phyloP scores from a whole-genome alignment of 1,140 invertebrate species.

The Heliothis virescens region DNA sequence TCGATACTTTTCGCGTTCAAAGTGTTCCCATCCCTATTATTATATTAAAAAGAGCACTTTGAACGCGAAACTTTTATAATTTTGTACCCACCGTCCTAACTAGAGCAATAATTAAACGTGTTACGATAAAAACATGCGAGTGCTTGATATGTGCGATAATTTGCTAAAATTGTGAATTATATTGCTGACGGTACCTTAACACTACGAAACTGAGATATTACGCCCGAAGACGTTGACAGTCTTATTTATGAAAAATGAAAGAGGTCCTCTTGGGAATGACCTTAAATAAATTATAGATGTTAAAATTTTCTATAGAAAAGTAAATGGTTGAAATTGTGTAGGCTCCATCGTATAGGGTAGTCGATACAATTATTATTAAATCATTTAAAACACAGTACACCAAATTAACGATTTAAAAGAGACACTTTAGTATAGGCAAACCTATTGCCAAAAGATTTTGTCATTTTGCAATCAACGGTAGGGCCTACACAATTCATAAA shows the following conservation, averaged over 20 bases:
- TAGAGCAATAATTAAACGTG: constrained; percentile 26
- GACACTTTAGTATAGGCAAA: too few relatives aligned
- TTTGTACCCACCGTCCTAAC: constrained; percentile 8
- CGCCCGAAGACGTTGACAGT: constrained; percentile 8
- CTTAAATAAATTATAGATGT: neutral
- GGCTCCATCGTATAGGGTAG: too few relatives aligned
- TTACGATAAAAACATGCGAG: constrained; percentile 52
- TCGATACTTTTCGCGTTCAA: constrained; percentile 7
- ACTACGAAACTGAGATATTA: neutral
- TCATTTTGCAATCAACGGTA: too few relatives aligned
- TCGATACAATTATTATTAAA: too few relatives aligned
- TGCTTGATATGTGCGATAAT: constrained; percentile 58
- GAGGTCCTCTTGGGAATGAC: neutral
- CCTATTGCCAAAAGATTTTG: too few relatives aligned
- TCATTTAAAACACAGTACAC: too few relatives aligned
- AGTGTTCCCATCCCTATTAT: neutral
- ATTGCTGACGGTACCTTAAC: constrained; percentile 16
- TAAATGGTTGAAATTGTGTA: neutral
- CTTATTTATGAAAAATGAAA: constrained; percentile 30
- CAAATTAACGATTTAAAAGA: too few relatives aligned
- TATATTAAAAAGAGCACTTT: neutral
- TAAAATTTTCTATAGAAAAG: neutral
- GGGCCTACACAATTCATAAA: too few relatives aligned
- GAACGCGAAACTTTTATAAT: neutral
- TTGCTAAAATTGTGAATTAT: constrained; percentile 45